phyloP scores from a whole-genome alignment of 2,888 invertebrate species.

The Andrena praecox region DNA sequence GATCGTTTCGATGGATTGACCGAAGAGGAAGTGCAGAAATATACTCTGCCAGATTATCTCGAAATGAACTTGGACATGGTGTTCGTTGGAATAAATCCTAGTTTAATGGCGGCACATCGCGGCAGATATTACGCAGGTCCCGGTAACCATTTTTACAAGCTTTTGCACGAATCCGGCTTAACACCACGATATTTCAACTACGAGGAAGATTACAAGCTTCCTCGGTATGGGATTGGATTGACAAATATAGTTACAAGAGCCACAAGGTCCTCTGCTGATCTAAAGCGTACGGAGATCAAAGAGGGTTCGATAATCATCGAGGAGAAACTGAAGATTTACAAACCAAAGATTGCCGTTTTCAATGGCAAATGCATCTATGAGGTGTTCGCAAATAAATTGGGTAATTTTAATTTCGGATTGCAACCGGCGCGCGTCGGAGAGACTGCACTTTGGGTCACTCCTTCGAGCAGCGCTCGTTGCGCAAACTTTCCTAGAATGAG shows the following conservation, averaged over 20 bases:
- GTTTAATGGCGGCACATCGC: slow-evolving; percentile 81
- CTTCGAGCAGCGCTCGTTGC: slow-evolving; percentile 83
- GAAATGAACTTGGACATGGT: slow-evolving; percentile 78
- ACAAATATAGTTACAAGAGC: slow-evolving; percentile 82
- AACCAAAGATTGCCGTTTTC: slow-evolving; percentile 82
- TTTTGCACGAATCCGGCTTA: slow-evolving; percentile 79
- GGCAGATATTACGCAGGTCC: slow-evolving; percentile 83
- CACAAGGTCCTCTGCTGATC: slow-evolving; percentile 81
- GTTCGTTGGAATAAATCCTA: slow-evolving; percentile 83
- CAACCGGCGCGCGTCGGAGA: slow-evolving; percentile 77
- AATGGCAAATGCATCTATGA: slow-evolving; percentile 84
- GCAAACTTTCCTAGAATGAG: slow-evolving; percentile 82
- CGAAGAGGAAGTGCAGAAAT: slow-evolving; percentile 79
- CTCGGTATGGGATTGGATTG: slow-evolving; percentile 79
- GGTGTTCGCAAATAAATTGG: slow-evolving; percentile 76
- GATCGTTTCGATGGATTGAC: slow-evolving; percentile 81
- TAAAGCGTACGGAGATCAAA: slow-evolving; percentile 80
- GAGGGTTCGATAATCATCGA: slow-evolving; percentile 76
- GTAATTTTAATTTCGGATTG: slow-evolving; percentile 80
- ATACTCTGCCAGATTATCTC: slow-evolving; percentile 79
- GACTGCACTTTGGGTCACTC: slow-evolving; percentile 82
- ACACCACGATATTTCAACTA: slow-evolving; percentile 75
- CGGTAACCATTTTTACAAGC: slow-evolving; percentile 83
- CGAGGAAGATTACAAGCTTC: slow-evolving; percentile 79
- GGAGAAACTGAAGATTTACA: slow-evolving; percentile 77